These are phyloP conservation scores for Oligia latruncula DNA, from an alignment of 2,888 invertebrate genomes.

Conservation along the genomic window DNA sequence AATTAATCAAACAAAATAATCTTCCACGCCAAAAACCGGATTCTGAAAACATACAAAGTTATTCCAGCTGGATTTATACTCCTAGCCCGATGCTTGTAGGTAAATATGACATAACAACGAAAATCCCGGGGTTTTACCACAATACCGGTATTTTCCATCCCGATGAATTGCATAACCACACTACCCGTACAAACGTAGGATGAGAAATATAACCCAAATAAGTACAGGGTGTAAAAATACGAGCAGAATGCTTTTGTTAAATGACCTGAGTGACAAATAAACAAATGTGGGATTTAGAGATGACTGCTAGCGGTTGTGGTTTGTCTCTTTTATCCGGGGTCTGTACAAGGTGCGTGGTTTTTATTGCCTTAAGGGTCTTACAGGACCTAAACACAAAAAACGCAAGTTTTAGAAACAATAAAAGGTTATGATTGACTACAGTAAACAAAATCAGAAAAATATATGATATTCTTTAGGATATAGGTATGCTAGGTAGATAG, in stretches of 20 bases:
- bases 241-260: conserved; percentile 55
- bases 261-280: conserved; percentile 65
- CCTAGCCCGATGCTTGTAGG: conserved; percentile 40
- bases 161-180: conserved; percentile 38
- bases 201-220: conserved; percentile 46
- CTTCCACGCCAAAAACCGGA: conserved; percentile 4
- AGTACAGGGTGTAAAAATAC: conserved; percentile 40
- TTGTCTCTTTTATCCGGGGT: conserved; percentile 48
- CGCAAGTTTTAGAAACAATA: too few species aligned
- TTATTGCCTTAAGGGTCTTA: conserved; percentile 13
- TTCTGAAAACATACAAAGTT: conserved; percentile 38
- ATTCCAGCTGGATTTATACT: conserved; percentile 38
- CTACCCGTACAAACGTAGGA: conserved; percentile 29
- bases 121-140: conserved; percentile 38
- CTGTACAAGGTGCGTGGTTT: conserved; percentile 40
- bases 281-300: conserved; percentile 47
- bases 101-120: conserved; percentile 53
- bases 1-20: conserved; percentile 24
- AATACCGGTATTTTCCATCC: conserved; percentile 42
- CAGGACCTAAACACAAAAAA: too few species aligned
- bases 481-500: too few species aligned
- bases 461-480: too few species aligned
- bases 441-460: too few species aligned
- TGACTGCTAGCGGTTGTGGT: conserved; percentile 43
- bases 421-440: too few species aligned